Base-by-base conservation (phyloP, 2,888 invertebrate species). In the Scaptomyza flava region DNA sequence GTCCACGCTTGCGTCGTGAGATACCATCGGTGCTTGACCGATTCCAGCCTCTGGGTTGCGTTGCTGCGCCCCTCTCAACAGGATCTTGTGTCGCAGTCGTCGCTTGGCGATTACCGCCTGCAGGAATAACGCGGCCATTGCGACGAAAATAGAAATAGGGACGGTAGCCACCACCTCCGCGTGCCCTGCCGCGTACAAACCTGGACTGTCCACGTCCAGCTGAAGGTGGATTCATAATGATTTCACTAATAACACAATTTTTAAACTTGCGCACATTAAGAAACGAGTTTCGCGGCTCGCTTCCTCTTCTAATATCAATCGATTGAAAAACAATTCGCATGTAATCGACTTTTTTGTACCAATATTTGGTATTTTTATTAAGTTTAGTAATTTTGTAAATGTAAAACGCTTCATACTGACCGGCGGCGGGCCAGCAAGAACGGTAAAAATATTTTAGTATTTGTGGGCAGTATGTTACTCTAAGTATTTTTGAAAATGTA, bases 101-200 rank as follows among this genome's bases (percentile, higher is more conserved):
- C 42, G 45, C n/a, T 23, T 30, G 69, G 6, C 59, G 51, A 31
- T 68, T 72, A 2, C 80, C 73, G 11, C 80, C 74, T 2, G 84
- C 90, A 0, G 90, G 90, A 51, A 90, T 90, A 4, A 85, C 87
- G 0, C 82, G 89, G 0, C 90, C 90, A 59, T 90, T 89, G 2
- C 90, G 87, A 3, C 89, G 90, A 66, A 90, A 90, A 50, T 87
- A 90, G 31, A 89, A 90, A 54, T 90, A 90, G 0, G 90, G 90
- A 3, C 90, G 79, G 59, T 79, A 87, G 1, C 64, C 72, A 3
- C 82, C 81, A 1, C 87, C 89, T 6, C 88, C 90, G 6, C 89
- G 80, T 1, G 58, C 77, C 30, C 87, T 80, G 0, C 90, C 90
- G 2, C 89, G 89, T 9, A 81, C 62, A 62, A 89, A 90, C 4